phyloP scores from a whole-genome alignment of 1,140 invertebrate genomes.

The Drosophila repleta region DNA sequence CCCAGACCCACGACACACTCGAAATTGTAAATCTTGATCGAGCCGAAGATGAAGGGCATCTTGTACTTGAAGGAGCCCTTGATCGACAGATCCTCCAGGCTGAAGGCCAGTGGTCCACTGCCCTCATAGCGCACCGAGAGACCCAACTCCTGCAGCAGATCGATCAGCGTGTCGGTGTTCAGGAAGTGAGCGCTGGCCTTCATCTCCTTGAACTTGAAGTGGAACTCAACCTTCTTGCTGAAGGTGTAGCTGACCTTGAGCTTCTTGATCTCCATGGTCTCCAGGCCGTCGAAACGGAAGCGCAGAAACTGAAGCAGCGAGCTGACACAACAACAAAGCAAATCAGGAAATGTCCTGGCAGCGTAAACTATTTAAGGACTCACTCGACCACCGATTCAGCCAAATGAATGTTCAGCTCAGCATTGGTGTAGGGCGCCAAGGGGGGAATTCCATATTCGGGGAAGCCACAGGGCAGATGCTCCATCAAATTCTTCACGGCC shows the following conservation, averaged over 20 bases:
- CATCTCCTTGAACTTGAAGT: conserved; percentile 58
- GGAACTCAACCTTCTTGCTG: conserved; percentile 77
- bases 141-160: conserved; percentile 65
- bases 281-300: conserved; percentile 79
- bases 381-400: conserved; percentile 70
- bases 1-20: conserved; percentile 58
- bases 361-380: conserved; percentile 28
- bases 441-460: conserved; percentile 73
- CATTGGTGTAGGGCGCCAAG: conserved; percentile 79
- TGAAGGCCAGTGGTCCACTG: conserved; percentile 62
- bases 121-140: conserved; percentile 73
- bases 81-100: conserved; percentile 64
- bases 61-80: conserved; percentile 82
- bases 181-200: conserved; percentile 62
- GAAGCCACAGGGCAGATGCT: conserved; percentile 75
- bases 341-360: neutral
- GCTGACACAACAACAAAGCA: conserved; percentile 7
- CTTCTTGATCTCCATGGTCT: conserved; percentile 70
- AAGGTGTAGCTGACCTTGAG: conserved; percentile 78
- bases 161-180: conserved; percentile 66
- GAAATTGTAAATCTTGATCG: conserved; percentile 80
- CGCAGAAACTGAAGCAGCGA: conserved; percentile 69
- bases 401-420: conserved; percentile 67
- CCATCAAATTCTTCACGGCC: conserved; percentile 58
- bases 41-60: conserved; percentile 78